Percentiles rank a stretch among this genome's conserved stretches.
Conservation (phyloP, 1,140 invertebrate species). For the Pseudomyrmex dendroicus region DNA sequence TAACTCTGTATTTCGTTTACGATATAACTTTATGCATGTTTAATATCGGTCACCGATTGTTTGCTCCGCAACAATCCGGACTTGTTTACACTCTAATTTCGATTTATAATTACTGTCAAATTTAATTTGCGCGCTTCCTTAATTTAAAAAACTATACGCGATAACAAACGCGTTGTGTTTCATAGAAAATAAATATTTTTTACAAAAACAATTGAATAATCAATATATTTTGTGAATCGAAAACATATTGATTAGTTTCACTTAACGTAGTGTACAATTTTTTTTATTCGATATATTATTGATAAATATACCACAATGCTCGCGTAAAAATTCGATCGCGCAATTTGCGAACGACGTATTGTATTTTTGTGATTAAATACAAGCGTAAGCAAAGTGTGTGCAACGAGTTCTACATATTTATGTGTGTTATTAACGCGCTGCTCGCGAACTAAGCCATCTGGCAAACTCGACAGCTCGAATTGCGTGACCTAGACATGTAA, state of each 20-base stretch:
- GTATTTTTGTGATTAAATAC: constrained; percentile 5
- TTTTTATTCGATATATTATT: too few relatives aligned
- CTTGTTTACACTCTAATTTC: not conserved
- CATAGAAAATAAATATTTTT: not conserved
- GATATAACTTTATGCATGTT: not conserved
- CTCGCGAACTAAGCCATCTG: constrained; percentile 45
- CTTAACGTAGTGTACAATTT: not conserved
- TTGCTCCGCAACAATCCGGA: not conserved
- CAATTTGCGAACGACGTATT: not conserved
- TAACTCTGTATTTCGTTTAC: not conserved
- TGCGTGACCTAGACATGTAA: constrained; percentile 46
- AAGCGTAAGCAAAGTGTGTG: not conserved
- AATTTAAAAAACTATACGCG: too few relatives aligned
- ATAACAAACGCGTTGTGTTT: too few relatives aligned
- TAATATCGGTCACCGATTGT: not conserved
- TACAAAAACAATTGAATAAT: not conserved
- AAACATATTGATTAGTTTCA: not conserved
- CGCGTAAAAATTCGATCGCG: constrained; percentile 4
- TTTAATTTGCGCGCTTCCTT: not conserved
- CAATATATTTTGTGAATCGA: not conserved
- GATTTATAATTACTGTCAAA: not conserved
- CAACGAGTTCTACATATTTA: constrained; percentile 4
- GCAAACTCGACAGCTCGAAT: constrained; percentile 31
- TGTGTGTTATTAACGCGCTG: constrained; percentile 29
- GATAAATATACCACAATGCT: not conserved